Evolutionary conservation across 2,113 vertebrate genomes (phyloP).

Genomic region (Ahaetulla prasina): DNA sequence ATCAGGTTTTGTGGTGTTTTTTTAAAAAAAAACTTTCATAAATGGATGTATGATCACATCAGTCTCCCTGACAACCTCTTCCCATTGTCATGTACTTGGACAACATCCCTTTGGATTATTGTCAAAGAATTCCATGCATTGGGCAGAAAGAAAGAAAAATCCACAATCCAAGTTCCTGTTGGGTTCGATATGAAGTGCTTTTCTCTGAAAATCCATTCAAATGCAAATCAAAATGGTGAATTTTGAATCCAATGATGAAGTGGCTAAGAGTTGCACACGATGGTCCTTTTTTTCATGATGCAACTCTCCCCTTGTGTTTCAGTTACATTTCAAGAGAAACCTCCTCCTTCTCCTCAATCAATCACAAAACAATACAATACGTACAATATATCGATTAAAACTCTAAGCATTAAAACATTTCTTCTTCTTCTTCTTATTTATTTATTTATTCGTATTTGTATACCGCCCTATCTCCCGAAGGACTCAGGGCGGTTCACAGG

Average conservation of each 20-base stretch:
- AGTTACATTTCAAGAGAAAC: background rate
- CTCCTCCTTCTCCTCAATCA: background rate
- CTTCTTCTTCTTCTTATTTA: too few species aligned
- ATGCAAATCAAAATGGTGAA: background rate
- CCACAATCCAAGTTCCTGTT: background rate
- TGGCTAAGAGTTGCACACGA: background rate
- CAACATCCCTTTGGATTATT: background rate
- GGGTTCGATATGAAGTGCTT: background rate
- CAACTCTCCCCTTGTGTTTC: background rate
- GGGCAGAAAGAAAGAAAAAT: background rate
- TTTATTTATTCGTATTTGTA: too few species aligned
- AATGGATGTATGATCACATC: slow-evolving; percentile 47
- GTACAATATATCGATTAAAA: too few species aligned
- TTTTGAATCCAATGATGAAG: background rate
- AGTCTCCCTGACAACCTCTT: slow-evolving; percentile 48
- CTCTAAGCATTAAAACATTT: too few species aligned
- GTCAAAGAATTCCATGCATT: background rate
- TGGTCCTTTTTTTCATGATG: background rate
- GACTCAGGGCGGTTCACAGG: too few species aligned
- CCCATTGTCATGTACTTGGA: slow-evolving; percentile 29
- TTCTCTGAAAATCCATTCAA: background rate
- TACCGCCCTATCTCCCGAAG: too few species aligned
- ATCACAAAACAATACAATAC: too few species aligned
- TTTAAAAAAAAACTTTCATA: slow-evolving; percentile 37
- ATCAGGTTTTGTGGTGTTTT: slow-evolving; percentile 6